phyloP scores from a whole-genome alignment of 2,113 vertebrate species.

The Tachycineta bicolor region DNA sequence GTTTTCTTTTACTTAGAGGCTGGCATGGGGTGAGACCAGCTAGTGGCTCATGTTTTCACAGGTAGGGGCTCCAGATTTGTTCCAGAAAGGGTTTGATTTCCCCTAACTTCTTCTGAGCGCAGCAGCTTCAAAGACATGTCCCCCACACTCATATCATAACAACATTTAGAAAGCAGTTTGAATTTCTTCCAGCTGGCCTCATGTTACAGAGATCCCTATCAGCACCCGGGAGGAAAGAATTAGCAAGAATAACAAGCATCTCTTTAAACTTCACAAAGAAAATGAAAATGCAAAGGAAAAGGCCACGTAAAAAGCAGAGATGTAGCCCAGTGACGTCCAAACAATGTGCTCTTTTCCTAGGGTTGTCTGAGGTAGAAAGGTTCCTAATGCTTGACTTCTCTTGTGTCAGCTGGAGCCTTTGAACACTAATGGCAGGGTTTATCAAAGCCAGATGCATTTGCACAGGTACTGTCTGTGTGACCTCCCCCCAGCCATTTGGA shows the following conservation, averaged over 20 bases:
- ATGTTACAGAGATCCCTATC: conserved; percentile 50
- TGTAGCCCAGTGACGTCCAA: not conserved
- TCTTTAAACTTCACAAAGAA: conserved; percentile 50
- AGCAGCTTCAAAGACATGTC: conserved; percentile 55
- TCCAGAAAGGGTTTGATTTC: not conserved
- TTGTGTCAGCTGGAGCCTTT: not conserved
- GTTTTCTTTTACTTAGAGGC: not conserved
- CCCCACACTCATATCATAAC: conserved; percentile 38
- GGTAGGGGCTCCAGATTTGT: not conserved
- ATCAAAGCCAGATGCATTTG: not conserved
- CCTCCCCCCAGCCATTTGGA: not conserved
- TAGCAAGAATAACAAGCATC: conserved; percentile 32
- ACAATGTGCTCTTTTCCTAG: not conserved
- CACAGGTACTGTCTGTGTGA: not conserved
- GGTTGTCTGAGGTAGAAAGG: conserved; percentile 40
- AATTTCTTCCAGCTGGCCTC: conserved; percentile 45
- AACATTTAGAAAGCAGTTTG: conserved; percentile 49
- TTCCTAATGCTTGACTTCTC: not conserved
- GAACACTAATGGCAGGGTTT: not conserved
- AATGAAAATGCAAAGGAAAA: conserved; percentile 35
- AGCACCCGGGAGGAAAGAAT: conserved; percentile 45
- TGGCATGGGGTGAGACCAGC: not conserved
- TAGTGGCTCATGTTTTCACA: not conserved
- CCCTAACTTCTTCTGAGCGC: conserved; percentile 17
- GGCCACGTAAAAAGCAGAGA: not conserved